phyloP scores from a whole-genome alignment of 2,888 invertebrate genomes.

The Nycteola revayana region DNA sequence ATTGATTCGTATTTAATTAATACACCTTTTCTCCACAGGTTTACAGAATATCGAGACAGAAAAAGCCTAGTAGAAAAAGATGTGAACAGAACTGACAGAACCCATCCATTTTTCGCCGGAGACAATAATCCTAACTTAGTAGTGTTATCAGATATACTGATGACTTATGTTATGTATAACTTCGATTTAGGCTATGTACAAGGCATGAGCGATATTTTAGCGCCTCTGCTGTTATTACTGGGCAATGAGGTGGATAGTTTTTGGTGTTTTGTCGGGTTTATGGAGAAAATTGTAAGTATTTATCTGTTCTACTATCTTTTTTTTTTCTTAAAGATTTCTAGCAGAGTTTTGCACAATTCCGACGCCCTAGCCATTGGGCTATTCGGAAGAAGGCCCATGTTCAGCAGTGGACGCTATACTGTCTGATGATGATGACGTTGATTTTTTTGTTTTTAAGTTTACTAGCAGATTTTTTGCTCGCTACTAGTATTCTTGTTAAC shows the following conservation, averaged over 20 bases:
- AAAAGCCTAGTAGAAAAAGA: constrained; percentile 98
- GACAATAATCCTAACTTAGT: constrained; percentile 94
- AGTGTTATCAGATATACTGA: constrained; percentile 93
- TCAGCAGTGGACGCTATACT: too few species aligned
- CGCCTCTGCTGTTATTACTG: constrained; percentile 94
- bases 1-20: too few species aligned
- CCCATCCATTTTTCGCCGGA: constrained; percentile 95
- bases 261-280: constrained; percentile 99
- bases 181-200: constrained; percentile 98
- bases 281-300: constrained; percentile 96
- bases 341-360: too few species aligned
- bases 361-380: too few species aligned
- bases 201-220: constrained; percentile 98
- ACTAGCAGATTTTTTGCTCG: too few species aligned
- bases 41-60: constrained; percentile 93
- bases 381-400: too few species aligned
- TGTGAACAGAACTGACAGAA: constrained; percentile 96
- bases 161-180: constrained; percentile 99
- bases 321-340: too few species aligned
- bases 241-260: constrained; percentile 97
- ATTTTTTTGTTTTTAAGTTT: too few species aligned
- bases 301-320: too few species aligned
- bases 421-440: too few species aligned
- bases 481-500: too few species aligned
- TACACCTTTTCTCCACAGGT: too few species aligned